phyloP scores from a whole-genome alignment of 2,888 invertebrate genomes.

The Acheta domesticus region DNA sequence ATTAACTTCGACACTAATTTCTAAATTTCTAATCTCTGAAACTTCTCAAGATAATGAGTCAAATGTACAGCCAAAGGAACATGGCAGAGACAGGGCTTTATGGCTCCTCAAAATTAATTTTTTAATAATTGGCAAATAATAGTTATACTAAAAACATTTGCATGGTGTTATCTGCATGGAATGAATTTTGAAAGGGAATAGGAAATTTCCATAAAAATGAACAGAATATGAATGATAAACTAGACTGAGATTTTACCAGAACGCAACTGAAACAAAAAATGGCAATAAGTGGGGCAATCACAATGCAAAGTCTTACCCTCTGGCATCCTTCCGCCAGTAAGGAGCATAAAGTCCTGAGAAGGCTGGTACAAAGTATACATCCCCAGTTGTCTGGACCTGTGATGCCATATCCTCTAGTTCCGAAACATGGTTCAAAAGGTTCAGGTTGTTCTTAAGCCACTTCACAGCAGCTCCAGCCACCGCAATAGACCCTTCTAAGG shows the following conservation, averaged over 20 bases:
- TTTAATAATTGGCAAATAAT: no score
- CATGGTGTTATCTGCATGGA: no score
- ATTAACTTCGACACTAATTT: no score
- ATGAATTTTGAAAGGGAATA: no score
- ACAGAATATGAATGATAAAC: constrained; percentile 19
- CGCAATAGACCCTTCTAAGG: constrained; percentile 94
- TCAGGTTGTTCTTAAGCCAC: constrained; percentile 90
- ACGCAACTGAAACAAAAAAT: no score
- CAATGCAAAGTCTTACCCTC: constrained; percentile 62
- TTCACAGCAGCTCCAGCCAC: constrained; percentile 88
- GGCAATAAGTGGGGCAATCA: no score
- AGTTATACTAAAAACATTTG: no score
- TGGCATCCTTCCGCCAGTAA: constrained; percentile 95
- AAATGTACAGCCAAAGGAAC: no score
- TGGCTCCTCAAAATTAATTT: no score
- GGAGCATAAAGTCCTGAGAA: constrained; percentile 97
- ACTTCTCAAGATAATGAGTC: no score
- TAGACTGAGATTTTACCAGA: not conserved
- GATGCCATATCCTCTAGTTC: constrained; percentile 68
- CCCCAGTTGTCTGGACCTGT: constrained; percentile 82
- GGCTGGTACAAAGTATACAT: constrained; percentile 97
- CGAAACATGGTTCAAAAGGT: constrained; percentile 71
- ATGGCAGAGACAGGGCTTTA: no score
- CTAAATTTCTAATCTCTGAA: no score
- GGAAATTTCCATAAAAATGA: constrained; percentile 19